These are phyloP conservation scores for Hydrophis major DNA, from an alignment of 2,797 vertebrate species.

Conservation along the genomic window DNA sequence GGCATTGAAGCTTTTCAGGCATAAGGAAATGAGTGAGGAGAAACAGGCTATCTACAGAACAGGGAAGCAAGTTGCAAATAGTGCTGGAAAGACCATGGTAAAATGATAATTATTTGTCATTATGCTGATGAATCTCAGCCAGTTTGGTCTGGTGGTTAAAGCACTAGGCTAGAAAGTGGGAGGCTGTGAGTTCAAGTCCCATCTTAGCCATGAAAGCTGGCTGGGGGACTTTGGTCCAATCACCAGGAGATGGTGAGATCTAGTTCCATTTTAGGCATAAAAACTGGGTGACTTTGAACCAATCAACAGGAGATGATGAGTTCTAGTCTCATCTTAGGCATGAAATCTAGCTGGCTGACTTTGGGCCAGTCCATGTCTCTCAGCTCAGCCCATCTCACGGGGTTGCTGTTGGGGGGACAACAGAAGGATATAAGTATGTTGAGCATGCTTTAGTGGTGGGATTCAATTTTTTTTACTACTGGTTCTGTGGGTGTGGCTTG, in stretches of 20 bases:
- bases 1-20: background rate
- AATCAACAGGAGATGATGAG: background rate
- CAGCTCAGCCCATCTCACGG: background rate
- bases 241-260: background rate
- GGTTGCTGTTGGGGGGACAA: background rate
- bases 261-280: background rate
- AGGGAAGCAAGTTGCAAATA: background rate
- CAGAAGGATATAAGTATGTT: background rate
- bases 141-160: background rate
- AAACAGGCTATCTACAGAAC: background rate
- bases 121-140: background rate
- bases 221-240: background rate
- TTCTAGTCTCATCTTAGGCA: background rate
- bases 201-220: too few species aligned
- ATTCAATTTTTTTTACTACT: too few species aligned
- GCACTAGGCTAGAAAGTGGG: background rate
- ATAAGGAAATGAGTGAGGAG: background rate
- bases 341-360: background rate
- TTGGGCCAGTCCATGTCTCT: background rate
- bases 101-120: background rate
- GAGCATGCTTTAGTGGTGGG: too few species aligned
- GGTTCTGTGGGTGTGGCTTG: too few species aligned
- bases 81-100: background rate
- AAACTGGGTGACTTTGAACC: background rate
- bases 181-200: background rate